These are phyloP conservation scores for Sarcophaga caerulescens DNA, from an alignment of 2,888 invertebrate genomes.

Conservation along the genomic window DNA sequence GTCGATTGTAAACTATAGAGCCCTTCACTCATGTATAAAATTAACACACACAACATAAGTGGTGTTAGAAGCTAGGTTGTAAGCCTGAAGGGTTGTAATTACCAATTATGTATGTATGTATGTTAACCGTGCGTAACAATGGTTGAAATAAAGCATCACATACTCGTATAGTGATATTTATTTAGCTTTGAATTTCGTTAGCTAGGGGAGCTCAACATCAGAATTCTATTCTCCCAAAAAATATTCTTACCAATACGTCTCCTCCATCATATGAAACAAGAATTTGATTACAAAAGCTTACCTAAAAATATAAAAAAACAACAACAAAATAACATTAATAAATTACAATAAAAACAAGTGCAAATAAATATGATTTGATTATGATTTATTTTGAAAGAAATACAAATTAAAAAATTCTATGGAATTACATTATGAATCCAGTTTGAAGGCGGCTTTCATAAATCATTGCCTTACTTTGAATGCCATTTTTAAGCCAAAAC, in stretches of 20 bases:
- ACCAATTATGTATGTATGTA: too few relatives aligned
- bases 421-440: neutral
- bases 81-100: too few relatives aligned
- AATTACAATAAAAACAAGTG: neutral
- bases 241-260: neutral
- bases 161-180: too few relatives aligned
- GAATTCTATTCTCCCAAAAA: neutral
- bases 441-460: conserved; percentile 1
- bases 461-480: neutral
- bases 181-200: too few relatives aligned
- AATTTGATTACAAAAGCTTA: neutral
- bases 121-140: too few relatives aligned
- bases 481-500: conserved; percentile 21
- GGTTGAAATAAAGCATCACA: too few relatives aligned
- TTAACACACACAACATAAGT: too few relatives aligned
- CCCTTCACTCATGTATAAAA: too few relatives aligned
- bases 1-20: too few relatives aligned
- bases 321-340: neutral
- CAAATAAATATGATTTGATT: too few relatives aligned
- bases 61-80: too few relatives aligned
- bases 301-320: conserved; percentile 37
- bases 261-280: too few relatives aligned
- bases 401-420: neutral
- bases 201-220: neutral
- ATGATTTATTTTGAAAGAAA: neutral